phyloP scores from a whole-genome alignment of 2,113 vertebrate genomes.

The Corythaeola cristata region DNA sequence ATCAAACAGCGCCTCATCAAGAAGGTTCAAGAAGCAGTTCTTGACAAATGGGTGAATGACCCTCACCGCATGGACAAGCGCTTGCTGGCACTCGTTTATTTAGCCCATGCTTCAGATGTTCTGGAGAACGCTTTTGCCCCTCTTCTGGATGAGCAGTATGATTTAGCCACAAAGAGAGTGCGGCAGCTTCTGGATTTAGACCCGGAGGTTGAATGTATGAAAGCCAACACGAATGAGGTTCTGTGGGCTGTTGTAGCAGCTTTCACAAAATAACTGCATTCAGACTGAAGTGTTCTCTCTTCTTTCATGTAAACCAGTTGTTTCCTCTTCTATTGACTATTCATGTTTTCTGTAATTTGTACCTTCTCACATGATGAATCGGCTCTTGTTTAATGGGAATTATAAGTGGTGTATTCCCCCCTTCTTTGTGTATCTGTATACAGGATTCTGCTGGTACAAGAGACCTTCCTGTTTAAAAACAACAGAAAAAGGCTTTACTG shows the following conservation, averaged over 20 bases:
- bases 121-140: constrained; percentile 96
- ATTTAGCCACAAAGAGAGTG: constrained; percentile 95
- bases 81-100: constrained; percentile 89
- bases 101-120: constrained; percentile 93
- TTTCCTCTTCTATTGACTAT: constrained; percentile 69
- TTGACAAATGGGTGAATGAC: constrained; percentile 95
- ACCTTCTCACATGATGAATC: constrained; percentile 70
- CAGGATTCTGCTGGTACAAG: constrained; percentile 76
- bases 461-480: constrained; percentile 71
- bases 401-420: constrained; percentile 62
- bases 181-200: constrained; percentile 93
- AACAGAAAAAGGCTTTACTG: constrained; percentile 58
- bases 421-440: constrained; percentile 48
- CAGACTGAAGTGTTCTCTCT: constrained; percentile 41
- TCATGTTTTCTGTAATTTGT: constrained; percentile 76
- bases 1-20: constrained; percentile 96
- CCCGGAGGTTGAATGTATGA: constrained; percentile 91
- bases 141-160: constrained; percentile 93
- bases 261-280: constrained; percentile 88
- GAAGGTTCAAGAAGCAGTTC: constrained; percentile 92
- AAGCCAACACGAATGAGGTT: constrained; percentile 88
- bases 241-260: constrained; percentile 95
- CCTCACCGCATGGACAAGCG: constrained; percentile 95
- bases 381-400: constrained; percentile 66
- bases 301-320: constrained; percentile 63